Evolutionary conservation across 2,888 invertebrate genomes (phyloP).

Genomic region (Malthinus flaveolus): DNA sequence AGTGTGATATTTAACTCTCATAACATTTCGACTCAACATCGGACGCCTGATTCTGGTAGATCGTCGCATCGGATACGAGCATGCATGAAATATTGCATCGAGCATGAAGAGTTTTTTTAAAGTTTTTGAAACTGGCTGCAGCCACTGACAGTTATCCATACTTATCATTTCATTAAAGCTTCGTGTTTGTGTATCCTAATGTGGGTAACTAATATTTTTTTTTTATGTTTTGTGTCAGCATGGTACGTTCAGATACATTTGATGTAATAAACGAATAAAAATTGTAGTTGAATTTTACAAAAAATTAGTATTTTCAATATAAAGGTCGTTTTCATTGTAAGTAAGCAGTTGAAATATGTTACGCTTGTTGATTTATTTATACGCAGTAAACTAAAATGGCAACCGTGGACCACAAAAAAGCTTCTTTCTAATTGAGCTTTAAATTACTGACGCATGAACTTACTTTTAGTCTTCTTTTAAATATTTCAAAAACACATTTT

Average conservation of each 20-base stretch:
- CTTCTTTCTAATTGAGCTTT: no score
- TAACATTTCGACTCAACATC: conserved; percentile 19
- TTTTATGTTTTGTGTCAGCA: not conserved
- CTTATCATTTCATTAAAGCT: conserved; percentile 8
- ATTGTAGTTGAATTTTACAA: no score
- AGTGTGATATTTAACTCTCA: conserved; percentile 13
- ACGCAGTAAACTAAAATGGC: no score
- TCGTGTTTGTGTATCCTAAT: conserved; percentile 11
- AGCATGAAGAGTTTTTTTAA: conserved; percentile 42
- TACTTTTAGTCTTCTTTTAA: no score
- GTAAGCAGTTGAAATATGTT: no score
- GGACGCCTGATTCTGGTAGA: conserved; percentile 14
- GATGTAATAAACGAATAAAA: not conserved
- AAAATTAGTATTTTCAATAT: no score
- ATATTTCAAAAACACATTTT: no score
- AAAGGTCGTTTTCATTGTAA: no score
- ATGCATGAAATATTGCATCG: conserved; percentile 39
- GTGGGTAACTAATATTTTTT: not conserved
- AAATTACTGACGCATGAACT: no score
- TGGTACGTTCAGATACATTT: conserved; percentile 2
- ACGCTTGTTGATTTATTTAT: no score
- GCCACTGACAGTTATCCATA: conserved; percentile 47
- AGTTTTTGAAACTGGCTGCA: conserved; percentile 47
- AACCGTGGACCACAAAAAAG: no score
- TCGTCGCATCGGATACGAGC: conserved; percentile 34